Conservation (phyloP, 2,888 invertebrate species). For the Apamea monoglypha region DNA sequence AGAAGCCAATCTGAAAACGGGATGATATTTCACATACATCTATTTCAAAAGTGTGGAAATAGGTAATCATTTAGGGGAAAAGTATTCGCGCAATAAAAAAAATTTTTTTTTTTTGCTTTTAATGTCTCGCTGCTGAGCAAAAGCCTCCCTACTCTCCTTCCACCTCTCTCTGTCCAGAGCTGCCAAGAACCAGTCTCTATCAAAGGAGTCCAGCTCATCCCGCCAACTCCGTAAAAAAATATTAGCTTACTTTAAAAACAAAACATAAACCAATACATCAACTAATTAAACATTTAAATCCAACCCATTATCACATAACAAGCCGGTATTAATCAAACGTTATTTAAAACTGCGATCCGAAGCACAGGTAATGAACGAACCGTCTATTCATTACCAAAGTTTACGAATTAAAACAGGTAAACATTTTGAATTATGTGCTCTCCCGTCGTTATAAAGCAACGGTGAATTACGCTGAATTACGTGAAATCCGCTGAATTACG, state of each 20-base stretch:
- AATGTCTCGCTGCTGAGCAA: too few species aligned
- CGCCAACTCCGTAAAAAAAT: not conserved
- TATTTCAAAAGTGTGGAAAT: not conserved
- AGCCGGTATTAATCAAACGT: slow-evolving; percentile 38
- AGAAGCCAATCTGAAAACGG: too few species aligned
- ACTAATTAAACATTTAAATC: slow-evolving; percentile 10
- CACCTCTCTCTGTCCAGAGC: too few species aligned
- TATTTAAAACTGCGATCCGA: slow-evolving; percentile 51
- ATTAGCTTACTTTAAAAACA: not conserved
- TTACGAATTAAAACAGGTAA: slow-evolving; percentile 68
- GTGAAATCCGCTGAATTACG: slow-evolving; percentile 34
- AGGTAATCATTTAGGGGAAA: not conserved
- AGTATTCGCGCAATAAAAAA: too few species aligned
- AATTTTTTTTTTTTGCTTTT: too few species aligned
- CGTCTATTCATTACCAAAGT: slow-evolving; percentile 66
- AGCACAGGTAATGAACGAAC: slow-evolving; percentile 58
- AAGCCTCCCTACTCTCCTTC: too few species aligned
- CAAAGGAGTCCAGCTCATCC: too few species aligned
- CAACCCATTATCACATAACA: slow-evolving; percentile 21
- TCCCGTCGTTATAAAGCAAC: slow-evolving; percentile 43
- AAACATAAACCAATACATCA: not conserved
- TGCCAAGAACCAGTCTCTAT: too few species aligned
- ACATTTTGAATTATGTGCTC: slow-evolving; percentile 67
- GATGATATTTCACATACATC: not conserved
- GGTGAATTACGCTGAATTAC: slow-evolving; percentile 49